Evolutionary conservation across 2,888 invertebrate genomes (phyloP), one percentile per base, ranked within the genome.

Genomic region (Lithophane ornitopus): DNA sequence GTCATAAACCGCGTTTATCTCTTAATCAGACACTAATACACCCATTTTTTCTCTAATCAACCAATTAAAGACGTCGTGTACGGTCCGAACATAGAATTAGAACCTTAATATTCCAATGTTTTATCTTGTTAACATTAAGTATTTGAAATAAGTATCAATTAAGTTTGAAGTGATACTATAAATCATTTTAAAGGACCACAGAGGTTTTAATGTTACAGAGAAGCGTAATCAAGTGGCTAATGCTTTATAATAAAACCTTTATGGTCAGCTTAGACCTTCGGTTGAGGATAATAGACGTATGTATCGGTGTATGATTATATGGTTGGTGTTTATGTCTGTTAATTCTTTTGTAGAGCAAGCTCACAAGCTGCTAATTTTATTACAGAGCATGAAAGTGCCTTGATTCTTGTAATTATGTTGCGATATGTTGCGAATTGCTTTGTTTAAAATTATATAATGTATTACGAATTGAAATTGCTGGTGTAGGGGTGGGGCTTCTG

Each of bases 31-130:
- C 72, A 72, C n/a, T 49, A 80, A 76, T 77, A 59, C 70, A 78
- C 63, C 54, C 49, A 62, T 78, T 87, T 86, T 81, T 76, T 85
- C 67, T 78, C 62, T 76, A 81, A 82, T 74, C 72, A 81, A 66
- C 86, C 85, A 86, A 87, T 87, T 85, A 87, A 80, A 68, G 54
- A 77, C 71, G 62, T 85, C 87, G 69, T 76, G 73, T 78, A 71
- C 62, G 74, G 28, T 81, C 71, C 66, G 14, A 80, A 75, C 62
- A 62, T 85, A 75, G 28, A 70, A 78, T 81, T 79, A 87, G 69
- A 62, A 65, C 52, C 41, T 69, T 52, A 74, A 54, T 85, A 84
- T 77, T 80, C 56, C 78, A 75, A 77, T 78, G 67, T 76, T 85
- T 78, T 80, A 78, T 58, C 75, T 79, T 72, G 65, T 77, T 76